Evolutionary conservation across 2,797 vertebrate genomes (phyloP).

Genomic region (Amblyraja radiata): DNA sequence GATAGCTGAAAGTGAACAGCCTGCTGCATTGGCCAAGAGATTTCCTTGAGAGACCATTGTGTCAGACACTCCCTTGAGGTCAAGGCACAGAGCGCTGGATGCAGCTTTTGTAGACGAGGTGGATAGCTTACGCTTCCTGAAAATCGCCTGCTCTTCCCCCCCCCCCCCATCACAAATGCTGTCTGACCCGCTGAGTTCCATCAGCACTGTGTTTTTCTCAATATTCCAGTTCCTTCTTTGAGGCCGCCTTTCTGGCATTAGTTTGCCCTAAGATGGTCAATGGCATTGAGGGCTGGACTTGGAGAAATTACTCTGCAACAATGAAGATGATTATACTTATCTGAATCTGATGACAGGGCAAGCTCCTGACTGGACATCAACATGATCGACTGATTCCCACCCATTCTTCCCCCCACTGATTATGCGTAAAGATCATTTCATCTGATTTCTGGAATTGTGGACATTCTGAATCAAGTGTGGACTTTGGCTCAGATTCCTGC

Average conservation of each 20-base stretch:
- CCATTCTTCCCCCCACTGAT: not conserved
- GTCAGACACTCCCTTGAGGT: not conserved
- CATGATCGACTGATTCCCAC: not conserved
- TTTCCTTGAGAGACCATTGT: no score
- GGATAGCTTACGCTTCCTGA: no score
- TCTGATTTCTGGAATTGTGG: no score
- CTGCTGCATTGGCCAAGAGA: not conserved
- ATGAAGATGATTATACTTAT: not conserved
- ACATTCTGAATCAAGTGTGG: not conserved
- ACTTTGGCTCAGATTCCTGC: not conserved
- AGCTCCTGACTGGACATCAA: not conserved
- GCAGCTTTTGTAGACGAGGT: no score
- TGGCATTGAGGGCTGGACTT: not conserved
- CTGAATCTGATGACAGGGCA: not conserved
- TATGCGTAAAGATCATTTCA: not conserved
- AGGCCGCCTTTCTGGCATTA: not conserved
- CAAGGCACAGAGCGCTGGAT: not conserved
- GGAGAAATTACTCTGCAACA: not conserved
- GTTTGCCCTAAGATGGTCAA: not conserved
- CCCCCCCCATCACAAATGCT: no score
- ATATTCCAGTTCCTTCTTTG: no score
- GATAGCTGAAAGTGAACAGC: not conserved
- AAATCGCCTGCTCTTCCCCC: no score
- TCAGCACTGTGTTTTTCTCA: no score
- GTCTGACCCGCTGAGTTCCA: no score